phyloP scores from a whole-genome alignment of 1,140 invertebrate genomes.

The Zaprionus inermis region DNA sequence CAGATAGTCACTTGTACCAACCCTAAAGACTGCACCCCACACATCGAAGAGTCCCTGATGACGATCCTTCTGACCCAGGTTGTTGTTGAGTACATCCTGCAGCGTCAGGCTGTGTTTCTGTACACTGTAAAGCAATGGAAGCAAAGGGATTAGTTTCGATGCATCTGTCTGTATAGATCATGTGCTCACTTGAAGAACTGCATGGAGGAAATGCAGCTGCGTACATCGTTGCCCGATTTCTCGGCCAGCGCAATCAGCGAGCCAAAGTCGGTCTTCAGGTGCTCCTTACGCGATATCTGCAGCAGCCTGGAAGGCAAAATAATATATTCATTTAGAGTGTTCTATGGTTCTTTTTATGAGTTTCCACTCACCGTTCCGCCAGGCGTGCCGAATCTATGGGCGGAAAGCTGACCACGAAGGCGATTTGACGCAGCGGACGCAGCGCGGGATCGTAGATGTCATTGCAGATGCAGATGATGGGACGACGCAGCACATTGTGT shows the following conservation, averaged over 20 bases:
- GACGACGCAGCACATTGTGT: constrained; percentile 88
- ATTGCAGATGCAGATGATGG: constrained; percentile 98
- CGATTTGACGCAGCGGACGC: constrained; percentile 89
- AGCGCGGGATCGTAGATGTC: constrained; percentile 95
- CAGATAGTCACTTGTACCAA: constrained; percentile 71
- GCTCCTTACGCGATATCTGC: constrained; percentile 89
- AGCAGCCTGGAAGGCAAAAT: constrained; percentile 84
- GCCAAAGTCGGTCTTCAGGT: constrained; percentile 89
- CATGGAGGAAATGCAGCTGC: constrained; percentile 93
- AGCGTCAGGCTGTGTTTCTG: constrained; percentile 85
- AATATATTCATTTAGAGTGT: background rate
- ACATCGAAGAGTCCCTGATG: constrained; percentile 93
- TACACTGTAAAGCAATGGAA: constrained; percentile 36
- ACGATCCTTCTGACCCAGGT: constrained; percentile 93
- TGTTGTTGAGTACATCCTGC: constrained; percentile 88
- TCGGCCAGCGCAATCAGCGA: constrained; percentile 90
- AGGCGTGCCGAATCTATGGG: constrained; percentile 87
- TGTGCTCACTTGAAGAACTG: constrained; percentile 88
- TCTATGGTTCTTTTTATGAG: background rate
- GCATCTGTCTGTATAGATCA: background rate
- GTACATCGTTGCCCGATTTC: constrained; percentile 94
- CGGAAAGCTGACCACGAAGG: constrained; percentile 91
- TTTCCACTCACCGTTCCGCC: constrained; percentile 85
- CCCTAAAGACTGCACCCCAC: constrained; percentile 93
- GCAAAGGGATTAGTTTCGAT: background rate